Evolutionary conservation across 1,140 invertebrate genomes (phyloP).

Genomic region (Achatina immaculata): DNA sequence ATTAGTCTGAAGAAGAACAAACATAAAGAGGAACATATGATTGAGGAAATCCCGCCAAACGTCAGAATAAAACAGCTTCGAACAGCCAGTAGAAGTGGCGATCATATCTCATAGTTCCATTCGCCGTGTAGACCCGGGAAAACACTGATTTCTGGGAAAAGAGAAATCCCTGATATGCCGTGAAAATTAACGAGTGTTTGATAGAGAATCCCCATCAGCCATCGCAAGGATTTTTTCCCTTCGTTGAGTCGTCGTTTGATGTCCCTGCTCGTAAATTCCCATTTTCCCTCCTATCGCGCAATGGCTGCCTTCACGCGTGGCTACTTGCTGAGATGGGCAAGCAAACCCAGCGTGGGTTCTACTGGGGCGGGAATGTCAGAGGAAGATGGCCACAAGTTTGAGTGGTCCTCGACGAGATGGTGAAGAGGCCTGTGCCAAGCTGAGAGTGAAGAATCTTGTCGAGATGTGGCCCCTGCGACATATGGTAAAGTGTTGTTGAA

Average conservation of each 20-base stretch:
- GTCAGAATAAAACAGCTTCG: neutral
- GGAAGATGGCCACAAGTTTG: neutral
- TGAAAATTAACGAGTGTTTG: slow-evolving; percentile 2
- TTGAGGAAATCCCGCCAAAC: neutral
- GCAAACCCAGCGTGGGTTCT: neutral
- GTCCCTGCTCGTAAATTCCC: neutral
- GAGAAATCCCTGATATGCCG: neutral
- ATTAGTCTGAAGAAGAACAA: neutral
- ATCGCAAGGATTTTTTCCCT: neutral
- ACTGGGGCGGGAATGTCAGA: neutral
- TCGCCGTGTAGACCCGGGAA: neutral
- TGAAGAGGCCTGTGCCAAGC: neutral
- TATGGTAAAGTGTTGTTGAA: slow-evolving; percentile 1
- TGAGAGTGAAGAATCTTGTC: slow-evolving; percentile 10
- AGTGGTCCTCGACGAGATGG: neutral
- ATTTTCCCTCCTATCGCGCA: neutral
- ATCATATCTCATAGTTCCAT: neutral
- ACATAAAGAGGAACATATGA: neutral
- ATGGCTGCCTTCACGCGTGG: neutral
- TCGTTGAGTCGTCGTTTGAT: neutral
- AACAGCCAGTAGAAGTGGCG: neutral
- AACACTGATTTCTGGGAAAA: neutral
- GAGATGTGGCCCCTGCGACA: slow-evolving; percentile 1
- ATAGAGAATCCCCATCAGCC: neutral
- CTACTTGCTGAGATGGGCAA: slow-evolving; percentile 4